Base-by-base conservation (phyloP, 2,888 invertebrate species). In the Rhopalosiphum nymphaeae region DNA sequence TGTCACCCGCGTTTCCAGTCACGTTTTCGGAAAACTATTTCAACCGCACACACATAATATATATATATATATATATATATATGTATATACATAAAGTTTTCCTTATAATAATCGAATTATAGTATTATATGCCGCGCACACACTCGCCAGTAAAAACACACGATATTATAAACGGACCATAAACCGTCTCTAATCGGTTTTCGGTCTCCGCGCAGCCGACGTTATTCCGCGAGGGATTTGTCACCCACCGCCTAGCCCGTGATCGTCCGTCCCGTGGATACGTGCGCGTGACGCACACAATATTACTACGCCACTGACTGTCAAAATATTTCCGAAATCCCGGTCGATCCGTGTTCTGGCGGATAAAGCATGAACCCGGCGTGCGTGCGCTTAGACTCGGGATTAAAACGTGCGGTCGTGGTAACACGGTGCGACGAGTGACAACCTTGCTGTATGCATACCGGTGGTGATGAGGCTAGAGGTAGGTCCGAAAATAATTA, bases 281-380 rank as follows among this genome's bases (percentile, higher is more conserved):
- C 49, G 42, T 84, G 36, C 11, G 78, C 61, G n/a, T 46, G 57
- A 16, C 44, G 61, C 26, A 26, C 49, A 26, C 21, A 36, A 36
- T 78, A 78, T 78, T 78, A 78, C n/a, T 78, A 78, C 4, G 46
- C 36, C 61, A 3, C 42, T 10, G 92, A 67, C 49, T 44, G 88
- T 89, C 53, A n/a, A 78, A 93, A 89, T 44, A 56, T 89, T 89
- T 26, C 56, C 67, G 44, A 88, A 93, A 93, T 93, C 92, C 92
- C 53, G 21, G 78, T n/a, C 92, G 92, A 92, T 93, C 88, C 56
- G 56, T n/a, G 53, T 93, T n/a, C 67, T 13, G 42, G 13, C 42
- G 92, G 92, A 92, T 88, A 78, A 88, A 88, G 92, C 92, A 88
- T 88, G 88, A 91, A 91, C 56, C 49, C 36, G 92, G 26, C 92